Conservation (phyloP, 2,888 invertebrate species). For the Iselma pallidipennis region DNA sequence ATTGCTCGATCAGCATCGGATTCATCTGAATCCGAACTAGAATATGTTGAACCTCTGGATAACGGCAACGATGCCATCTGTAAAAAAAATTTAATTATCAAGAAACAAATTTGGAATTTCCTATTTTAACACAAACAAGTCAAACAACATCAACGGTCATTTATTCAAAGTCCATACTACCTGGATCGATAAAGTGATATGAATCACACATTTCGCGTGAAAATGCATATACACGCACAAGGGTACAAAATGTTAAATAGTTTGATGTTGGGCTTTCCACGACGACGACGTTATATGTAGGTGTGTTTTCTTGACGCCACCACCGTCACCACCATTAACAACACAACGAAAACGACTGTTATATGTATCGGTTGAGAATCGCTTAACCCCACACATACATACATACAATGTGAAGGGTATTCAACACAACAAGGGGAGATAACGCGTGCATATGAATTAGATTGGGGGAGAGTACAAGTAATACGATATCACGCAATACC, state of each 20-base stretch:
- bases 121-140: not conserved
- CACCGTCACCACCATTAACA: no score
- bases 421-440: constrained; percentile 11
- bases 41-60: constrained; percentile 48
- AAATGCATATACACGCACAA: constrained; percentile 27
- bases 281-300: not conserved
- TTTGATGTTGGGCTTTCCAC: not conserved
- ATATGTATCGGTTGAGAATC: constrained; percentile 10
- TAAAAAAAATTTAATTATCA: constrained; percentile 27
- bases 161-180: constrained; percentile 17
- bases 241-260: constrained; percentile 1
- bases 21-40: constrained; percentile 49
- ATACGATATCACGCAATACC: constrained; percentile 20
- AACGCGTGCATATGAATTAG: constrained; percentile 22
- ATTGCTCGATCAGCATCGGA: constrained; percentile 62
- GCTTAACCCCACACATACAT: constrained; percentile 15
- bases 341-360: constrained; percentile 9
- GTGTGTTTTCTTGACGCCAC: constrained; percentile 9
- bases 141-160: constrained; percentile 1
- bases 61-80: constrained; percentile 53
- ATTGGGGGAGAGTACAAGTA: constrained; percentile 12
- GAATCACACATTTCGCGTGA: constrained; percentile 36
- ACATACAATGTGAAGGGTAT: constrained; percentile 6
- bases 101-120: not conserved
- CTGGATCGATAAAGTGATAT: constrained; percentile 35